Evolutionary conservation across 2,797 vertebrate species (phyloP).

Genomic region (Phrynocephalus guinanensis): DNA sequence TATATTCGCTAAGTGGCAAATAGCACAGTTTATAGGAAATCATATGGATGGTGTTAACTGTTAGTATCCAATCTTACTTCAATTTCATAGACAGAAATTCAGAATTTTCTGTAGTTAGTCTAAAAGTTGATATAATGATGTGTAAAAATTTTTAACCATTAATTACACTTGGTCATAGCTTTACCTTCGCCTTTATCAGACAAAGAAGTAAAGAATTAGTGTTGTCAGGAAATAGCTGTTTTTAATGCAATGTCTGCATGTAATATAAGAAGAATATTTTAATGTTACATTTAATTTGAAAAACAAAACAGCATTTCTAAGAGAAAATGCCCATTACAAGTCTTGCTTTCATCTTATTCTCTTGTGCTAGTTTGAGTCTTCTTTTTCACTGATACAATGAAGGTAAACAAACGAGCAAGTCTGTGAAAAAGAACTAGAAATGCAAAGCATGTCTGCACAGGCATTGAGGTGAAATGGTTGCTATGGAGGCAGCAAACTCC

Average conservation of each 20-base stretch:
- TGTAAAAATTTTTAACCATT: not conserved
- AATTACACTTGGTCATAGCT: not conserved
- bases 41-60: not conserved
- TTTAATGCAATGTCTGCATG: not conserved
- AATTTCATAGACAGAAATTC: not conserved
- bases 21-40: not conserved
- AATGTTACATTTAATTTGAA: conserved; percentile 11
- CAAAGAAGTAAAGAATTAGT: not conserved
- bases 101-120: not conserved
- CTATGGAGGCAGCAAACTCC: conserved; percentile 81
- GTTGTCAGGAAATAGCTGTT: not conserved
- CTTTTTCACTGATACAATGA: conserved; percentile 49
- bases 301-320: conserved; percentile 29
- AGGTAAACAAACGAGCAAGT: conserved; percentile 64
- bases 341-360: conserved; percentile 31
- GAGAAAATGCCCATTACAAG: conserved; percentile 30
- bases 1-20: not conserved
- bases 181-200: conserved; percentile 9
- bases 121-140: not conserved
- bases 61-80: not conserved
- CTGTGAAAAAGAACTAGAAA: conserved; percentile 75
- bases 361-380: conserved; percentile 52
- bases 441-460: conserved; percentile 78
- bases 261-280: conserved; percentile 26
- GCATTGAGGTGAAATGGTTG: conserved; percentile 79